Evolutionary conservation across 1,140 invertebrate species (phyloP).

Genomic region (Zaprionus capensis): DNA sequence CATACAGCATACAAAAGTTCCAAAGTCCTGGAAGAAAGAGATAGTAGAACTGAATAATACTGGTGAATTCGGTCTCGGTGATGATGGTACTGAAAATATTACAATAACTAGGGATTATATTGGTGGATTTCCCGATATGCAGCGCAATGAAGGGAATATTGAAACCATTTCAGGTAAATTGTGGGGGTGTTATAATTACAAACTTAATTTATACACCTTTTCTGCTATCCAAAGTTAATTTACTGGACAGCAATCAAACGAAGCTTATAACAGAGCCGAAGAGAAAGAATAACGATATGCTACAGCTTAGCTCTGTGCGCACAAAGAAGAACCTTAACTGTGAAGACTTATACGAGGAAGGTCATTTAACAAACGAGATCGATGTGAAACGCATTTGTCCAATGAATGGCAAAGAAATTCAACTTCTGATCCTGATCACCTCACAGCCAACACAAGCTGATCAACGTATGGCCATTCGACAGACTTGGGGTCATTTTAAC

Average conservation of each 20-base stretch:
- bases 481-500: conserved; percentile 93
- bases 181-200: background rate
- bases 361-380: conserved; percentile 87
- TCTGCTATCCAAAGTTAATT: too few species aligned
- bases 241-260: too few species aligned
- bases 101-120: background rate
- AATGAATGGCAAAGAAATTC: conserved; percentile 86
- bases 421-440: conserved; percentile 90
- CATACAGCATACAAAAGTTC: background rate
- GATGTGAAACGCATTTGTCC: conserved; percentile 87
- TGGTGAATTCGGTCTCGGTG: background rate
- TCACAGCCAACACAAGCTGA: conserved; percentile 91
- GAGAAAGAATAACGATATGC: too few species aligned
- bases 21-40: background rate
- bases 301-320: background rate
- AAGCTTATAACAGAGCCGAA: too few species aligned
- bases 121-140: background rate
- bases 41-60: background rate
- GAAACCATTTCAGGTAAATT: background rate
- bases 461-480: conserved; percentile 91
- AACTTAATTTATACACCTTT: background rate
- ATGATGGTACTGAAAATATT: background rate
- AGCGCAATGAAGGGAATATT: background rate
- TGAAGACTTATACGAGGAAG: conserved; percentile 87
- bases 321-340: conserved; percentile 43